phyloP scores from a whole-genome alignment of 1,140 invertebrate genomes.

The Calliopsis andreniformis region DNA sequence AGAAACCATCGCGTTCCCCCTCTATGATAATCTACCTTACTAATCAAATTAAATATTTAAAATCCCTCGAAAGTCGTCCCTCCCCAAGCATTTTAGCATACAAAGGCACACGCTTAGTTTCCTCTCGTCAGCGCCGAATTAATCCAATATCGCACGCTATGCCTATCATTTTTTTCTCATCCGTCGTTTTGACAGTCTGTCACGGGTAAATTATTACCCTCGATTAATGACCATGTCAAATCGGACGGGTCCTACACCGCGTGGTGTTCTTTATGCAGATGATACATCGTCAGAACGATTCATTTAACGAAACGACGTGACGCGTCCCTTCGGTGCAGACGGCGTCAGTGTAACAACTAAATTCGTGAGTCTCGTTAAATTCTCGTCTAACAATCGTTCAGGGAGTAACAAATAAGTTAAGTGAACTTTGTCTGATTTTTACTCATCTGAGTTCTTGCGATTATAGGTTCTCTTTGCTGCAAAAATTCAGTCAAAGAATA shows the following conservation, averaged over 20 bases:
- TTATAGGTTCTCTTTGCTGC: not conserved
- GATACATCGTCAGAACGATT: not conserved
- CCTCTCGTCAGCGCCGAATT: not conserved
- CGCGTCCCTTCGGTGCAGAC: not conserved
- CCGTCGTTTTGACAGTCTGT: constrained; percentile 37
- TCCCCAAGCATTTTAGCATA: not conserved
- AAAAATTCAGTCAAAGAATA: too few relatives aligned
- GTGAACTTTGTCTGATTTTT: not conserved
- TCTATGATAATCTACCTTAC: too few relatives aligned
- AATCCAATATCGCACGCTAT: constrained; percentile 1
- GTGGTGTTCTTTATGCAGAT: constrained; percentile 10
- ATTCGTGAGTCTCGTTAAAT: constrained; percentile 16
- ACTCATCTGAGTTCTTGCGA: not conserved
- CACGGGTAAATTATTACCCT: constrained; percentile 6
- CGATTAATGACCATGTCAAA: constrained; percentile 38
- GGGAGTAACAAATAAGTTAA: not conserved
- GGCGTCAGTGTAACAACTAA: constrained; percentile 13
- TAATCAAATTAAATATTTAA: too few relatives aligned
- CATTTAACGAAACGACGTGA: not conserved
- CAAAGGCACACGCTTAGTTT: not conserved
- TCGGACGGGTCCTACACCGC: constrained; percentile 15
- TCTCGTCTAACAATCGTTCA: not conserved
- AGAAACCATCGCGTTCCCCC: too few relatives aligned
- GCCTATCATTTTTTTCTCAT: not conserved
- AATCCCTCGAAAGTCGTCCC: too few relatives aligned